Percentiles rank a stretch among this genome's conserved stretches.
phyloP scores from a whole-genome alignment of 2,797 vertebrate genomes.

The Karalla daura region DNA sequence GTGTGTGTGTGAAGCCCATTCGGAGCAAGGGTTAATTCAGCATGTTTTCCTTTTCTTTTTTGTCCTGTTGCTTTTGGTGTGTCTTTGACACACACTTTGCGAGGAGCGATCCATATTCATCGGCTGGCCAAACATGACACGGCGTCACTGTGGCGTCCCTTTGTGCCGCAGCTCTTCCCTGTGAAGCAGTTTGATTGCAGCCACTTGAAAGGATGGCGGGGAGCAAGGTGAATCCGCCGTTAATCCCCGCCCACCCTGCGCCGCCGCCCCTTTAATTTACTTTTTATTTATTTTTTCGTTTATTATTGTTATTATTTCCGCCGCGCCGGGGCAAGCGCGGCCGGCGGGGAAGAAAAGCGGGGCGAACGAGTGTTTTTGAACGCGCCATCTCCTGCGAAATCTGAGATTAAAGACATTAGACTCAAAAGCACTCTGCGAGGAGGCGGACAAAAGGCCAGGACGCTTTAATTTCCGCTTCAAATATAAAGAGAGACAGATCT shows the following conservation, averaged over 20 bases:
- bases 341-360: slow-evolving; percentile 36
- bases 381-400: slow-evolving; percentile 64
- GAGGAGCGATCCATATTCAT: slow-evolving; percentile 31
- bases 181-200: slow-evolving; percentile 51
- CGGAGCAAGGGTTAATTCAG: neutral
- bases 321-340: slow-evolving; percentile 16
- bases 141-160: slow-evolving; percentile 30
- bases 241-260: slow-evolving; percentile 39
- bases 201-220: slow-evolving; percentile 57
- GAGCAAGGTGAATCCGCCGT: slow-evolving; percentile 41
- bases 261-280: neutral
- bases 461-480: slow-evolving; percentile 83
- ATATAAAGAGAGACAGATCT: slow-evolving; percentile 73
- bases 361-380: slow-evolving; percentile 64
- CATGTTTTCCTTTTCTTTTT: slow-evolving; percentile 42
- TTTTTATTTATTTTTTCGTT: neutral
- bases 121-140: slow-evolving; percentile 30
- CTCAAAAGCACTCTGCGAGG: slow-evolving; percentile 74
- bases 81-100: slow-evolving; percentile 12
- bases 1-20: no score
- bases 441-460: slow-evolving; percentile 59
- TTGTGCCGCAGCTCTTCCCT: slow-evolving; percentile 40
- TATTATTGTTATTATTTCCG: slow-evolving; percentile 14
- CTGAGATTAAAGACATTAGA: slow-evolving; percentile 86
- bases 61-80: no score